Base-by-base conservation (phyloP, 2,888 invertebrate species). In the Drosophila kuntzei region DNA sequence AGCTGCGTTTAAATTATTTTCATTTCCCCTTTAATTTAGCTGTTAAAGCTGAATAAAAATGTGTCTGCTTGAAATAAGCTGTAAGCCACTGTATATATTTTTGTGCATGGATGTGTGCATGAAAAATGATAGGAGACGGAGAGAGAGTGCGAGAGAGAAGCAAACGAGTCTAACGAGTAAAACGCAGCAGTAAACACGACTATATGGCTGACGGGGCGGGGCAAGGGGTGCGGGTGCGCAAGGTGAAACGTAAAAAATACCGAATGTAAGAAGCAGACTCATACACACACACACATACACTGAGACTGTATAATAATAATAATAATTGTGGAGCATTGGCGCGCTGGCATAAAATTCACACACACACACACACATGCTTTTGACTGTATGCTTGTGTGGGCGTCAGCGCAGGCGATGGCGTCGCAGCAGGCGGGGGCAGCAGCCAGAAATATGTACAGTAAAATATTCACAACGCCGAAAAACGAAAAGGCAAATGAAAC, bases 301-400 rank as follows among this genome's bases (percentile, higher is more conserved):
- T 59, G 36, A 29, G 62, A 63, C 53, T 54, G 62, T 75, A 87
- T 87, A 87, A 78, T 74, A 70, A 74, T 69, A 74, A 74, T 78
- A 87, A 87, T 84, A 87, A 84, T 84, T 87, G 83, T 87, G 71
- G 85, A 84, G 77, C 87, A 80, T 79, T 79, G 70, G 66, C 73
- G 77, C 60, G 60, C 76, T 76, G 68, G 63, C 61, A 72, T 61
- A 59, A 65, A 75, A 61, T 57, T 34, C 59, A 55, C 46, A 68
- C 32, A 72, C 37, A 63, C 27, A 64, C 46, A 60, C 49, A 62
- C 14, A 53, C 22, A 50, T 60, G 54, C 29, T 63, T 53, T 61
- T 39, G 43, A 39, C 46, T 54, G 29, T n/a, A n/a, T 27, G 27
- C 16, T 14, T 67, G 70, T 80, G 78, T 79, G 62, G 73, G 78